Evolutionary conservation across 2,888 invertebrate genomes (phyloP).

Genomic region (Dendrolimus houi): DNA sequence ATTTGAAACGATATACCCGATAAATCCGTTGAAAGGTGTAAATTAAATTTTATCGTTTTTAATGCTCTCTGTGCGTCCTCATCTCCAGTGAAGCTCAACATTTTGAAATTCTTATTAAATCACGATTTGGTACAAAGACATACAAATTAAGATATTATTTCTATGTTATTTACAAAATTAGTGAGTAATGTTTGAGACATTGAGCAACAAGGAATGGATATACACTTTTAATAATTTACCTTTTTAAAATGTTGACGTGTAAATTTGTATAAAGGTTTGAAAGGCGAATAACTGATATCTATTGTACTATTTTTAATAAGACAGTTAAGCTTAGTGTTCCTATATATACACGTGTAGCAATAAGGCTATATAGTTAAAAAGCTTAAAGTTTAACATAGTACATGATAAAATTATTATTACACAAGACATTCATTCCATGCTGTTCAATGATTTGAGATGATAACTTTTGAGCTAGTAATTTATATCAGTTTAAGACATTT

Average conservation of each 20-base stretch:
- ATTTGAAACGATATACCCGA: background rate
- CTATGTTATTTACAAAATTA: slow-evolving; percentile 61
- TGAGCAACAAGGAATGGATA: background rate
- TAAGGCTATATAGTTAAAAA: too few species aligned
- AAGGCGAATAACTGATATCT: too few species aligned
- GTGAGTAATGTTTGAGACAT: slow-evolving; percentile 29
- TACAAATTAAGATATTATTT: slow-evolving; percentile 70
- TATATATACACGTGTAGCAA: too few species aligned
- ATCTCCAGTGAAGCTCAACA: slow-evolving; percentile 39
- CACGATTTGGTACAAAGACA: slow-evolving; percentile 70
- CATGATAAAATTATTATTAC: too few species aligned
- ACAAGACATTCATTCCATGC: background rate
- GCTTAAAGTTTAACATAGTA: too few species aligned
- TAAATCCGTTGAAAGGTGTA: background rate
- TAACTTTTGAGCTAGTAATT: slow-evolving; percentile 52
- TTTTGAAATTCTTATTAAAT: slow-evolving; percentile 35
- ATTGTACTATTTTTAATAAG: too few species aligned
- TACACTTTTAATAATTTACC: background rate
- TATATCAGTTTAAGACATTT: slow-evolving; percentile 56
- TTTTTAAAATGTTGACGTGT: too few species aligned
- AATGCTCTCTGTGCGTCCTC: slow-evolving; percentile 46
- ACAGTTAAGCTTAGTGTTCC: too few species aligned
- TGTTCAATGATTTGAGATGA: slow-evolving; percentile 12
- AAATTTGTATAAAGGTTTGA: too few species aligned
- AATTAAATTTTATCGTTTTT: slow-evolving; percentile 7